Evolutionary conservation across 2,113 vertebrate species (phyloP), one percentile per base, ranked within the genome.

Genomic region (Toxotes chatareus): DNA sequence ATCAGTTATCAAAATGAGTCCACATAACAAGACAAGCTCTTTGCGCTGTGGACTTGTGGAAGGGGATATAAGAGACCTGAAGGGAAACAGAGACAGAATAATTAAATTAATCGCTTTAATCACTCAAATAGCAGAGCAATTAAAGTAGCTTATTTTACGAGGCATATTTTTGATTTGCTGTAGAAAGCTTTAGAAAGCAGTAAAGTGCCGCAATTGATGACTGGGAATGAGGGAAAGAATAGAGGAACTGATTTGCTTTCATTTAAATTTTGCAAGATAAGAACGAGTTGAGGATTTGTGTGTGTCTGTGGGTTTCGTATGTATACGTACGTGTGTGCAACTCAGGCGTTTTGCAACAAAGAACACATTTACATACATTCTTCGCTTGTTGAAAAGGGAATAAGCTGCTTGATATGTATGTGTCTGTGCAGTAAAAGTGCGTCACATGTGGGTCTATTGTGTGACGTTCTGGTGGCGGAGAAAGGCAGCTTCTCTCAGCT

Each of bases 291-390:
- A 59, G 49, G 76, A 86, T 85, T 76, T 65, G 62, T 19, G 62
- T 19, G 60, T 47, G 27, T 12, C n/a, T n/a, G n/a, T n/a, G n/a
- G n/a, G n/a, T n/a, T n/a, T n/a, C 27, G 47, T 73, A 21, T 34
- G 31, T 68, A 65, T 42, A 7, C 0, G n/a, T 23, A 17, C 61
- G 44, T 23, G 21, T 67, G 44, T 23, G 23, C 23, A 21, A 4
- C 32, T 72, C 40, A 5, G 21, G 21, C 53, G 46, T 34, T 53
- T 9, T 62, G 71, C 49, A 51, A 57, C 63, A 65, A 69, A 53
- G 73, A 36, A 12, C 2, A 31, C 71, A 83, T 80, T 86, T 64
- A 63, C 78, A 82, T 82, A 44, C 73, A 32, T 38, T 67, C 32
- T 68, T 60, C 16, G 7, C 61, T 32, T 17, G 5, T 0, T 74